Evolutionary conservation across 2,888 invertebrate genomes (phyloP), one percentile per base, ranked within the genome.

Genomic region (Pachycephus smyrnensis): DNA sequence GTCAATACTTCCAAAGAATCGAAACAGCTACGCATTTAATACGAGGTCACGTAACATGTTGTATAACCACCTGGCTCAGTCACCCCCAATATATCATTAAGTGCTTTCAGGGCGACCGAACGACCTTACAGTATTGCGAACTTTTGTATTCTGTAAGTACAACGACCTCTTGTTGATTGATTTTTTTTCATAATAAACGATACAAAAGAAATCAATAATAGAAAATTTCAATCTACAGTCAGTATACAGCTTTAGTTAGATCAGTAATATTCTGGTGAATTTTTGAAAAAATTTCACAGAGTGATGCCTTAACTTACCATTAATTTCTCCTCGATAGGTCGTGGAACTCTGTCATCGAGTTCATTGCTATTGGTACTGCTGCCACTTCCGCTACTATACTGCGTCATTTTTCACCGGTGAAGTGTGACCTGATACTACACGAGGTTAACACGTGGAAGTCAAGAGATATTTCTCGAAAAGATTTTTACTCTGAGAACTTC

Each of bases 311-410:
- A 23, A 35, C 76, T 75, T 81, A 89, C 89, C 87, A 84, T 89
- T 31, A 89, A 78, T 79, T 89, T 89, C 71, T 89, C 88, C 69
- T 83, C 84, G 69, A 85, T 80, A 75, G 85, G 79, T 74, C 83
- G 83, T 71, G 81, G 79, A 35, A 80, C 71, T 35, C 82, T 83
- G 75, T 87, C 86, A 77, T 88, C 87, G 36, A 88, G 85, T 36
- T 86, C 86, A 75, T 83, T 87, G 37, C 88, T 87, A 77, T 88
- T 88, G 11, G 86, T 85, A 79, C 88, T 89, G 79, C 88, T 88
- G 74, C 87, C 88, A 81, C 78, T 78, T 77, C 89, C 87, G 77
- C 88, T 89, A 78, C 88, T 88, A 77, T 86, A 88, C 81, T 89
- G 89, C 80, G 89, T 89, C 89, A 89, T 89, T 79, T 36, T 84